phyloP scores from a whole-genome alignment of 2,888 invertebrate species.

The Ophioninae sp. region DNA sequence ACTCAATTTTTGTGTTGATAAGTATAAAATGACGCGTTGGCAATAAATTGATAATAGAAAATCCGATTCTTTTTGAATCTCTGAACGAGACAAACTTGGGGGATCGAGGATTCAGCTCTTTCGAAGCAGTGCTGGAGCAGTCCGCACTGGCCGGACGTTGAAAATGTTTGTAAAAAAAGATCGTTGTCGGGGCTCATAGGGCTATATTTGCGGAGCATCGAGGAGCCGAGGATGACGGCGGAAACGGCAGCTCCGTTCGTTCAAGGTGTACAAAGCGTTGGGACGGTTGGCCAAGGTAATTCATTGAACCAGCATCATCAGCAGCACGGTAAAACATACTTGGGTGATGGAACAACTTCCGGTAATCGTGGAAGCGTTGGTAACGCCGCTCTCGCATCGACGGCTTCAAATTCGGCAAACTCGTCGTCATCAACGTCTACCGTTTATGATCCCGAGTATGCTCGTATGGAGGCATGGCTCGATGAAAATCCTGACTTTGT shows the following conservation, averaged over 20 bases:
- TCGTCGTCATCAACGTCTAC: conserved; percentile 73
- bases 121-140: background rate
- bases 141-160: background rate
- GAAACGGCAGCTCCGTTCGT: conserved; percentile 85
- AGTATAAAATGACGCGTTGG: background rate
- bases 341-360: conserved; percentile 25
- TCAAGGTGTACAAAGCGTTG: conserved; percentile 84
- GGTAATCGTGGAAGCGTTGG: conserved; percentile 77
- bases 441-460: conserved; percentile 92
- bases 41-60: background rate
- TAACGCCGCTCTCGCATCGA: conserved; percentile 69
- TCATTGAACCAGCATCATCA: conserved; percentile 71
- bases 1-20: background rate
- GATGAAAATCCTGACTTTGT: conserved; percentile 98
- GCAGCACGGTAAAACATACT: conserved; percentile 71
- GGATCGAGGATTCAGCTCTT: background rate
- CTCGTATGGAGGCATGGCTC: conserved; percentile 96
- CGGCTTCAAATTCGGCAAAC: conserved; percentile 62
- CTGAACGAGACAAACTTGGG: background rate
- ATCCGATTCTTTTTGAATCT: too few species aligned
- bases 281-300: conserved; percentile 71
- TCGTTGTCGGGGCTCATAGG: conserved; percentile 83
- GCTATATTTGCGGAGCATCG: conserved; percentile 92
- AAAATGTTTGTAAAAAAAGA: background rate
- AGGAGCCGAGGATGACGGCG: conserved; percentile 88